These are phyloP conservation scores for Oxyteleia sp. DNA, from an alignment of 2,888 invertebrate genomes.

Conservation along the genomic window DNA sequence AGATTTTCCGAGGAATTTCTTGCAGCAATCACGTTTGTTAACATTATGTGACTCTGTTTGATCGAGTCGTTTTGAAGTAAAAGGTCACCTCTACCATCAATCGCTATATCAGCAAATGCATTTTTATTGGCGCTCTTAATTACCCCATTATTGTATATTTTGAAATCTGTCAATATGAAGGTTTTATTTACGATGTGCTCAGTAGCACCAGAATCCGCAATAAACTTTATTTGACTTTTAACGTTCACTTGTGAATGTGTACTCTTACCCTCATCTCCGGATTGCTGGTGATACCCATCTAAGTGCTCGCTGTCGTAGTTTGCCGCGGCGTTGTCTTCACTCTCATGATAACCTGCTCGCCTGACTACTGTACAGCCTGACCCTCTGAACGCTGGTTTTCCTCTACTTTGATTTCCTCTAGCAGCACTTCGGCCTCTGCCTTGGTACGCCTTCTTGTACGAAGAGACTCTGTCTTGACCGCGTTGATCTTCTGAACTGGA, in stretches of 20 bases:
- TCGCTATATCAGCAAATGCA: slow-evolving; percentile 68
- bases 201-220: too few relatives aligned
- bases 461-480: slow-evolving; percentile 13
- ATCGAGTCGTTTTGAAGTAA: slow-evolving; percentile 53
- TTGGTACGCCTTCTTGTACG: slow-evolving; percentile 7
- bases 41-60: slow-evolving; percentile 52
- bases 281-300: too few relatives aligned
- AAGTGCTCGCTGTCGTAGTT: too few relatives aligned
- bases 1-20: slow-evolving; percentile 75
- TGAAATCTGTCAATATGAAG: slow-evolving; percentile 27
- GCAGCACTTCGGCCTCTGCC: slow-evolving; percentile 14
- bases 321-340: too few relatives aligned
- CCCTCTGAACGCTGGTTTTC: slow-evolving; percentile 10
- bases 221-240: too few relatives aligned
- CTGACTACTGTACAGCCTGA: slow-evolving; percentile 5
- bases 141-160: slow-evolving; percentile 41
- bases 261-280: too few relatives aligned
- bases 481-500: slow-evolving; percentile 17
- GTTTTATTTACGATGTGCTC: slow-evolving; percentile 1
- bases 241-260: too few relatives aligned
- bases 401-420: background rate
- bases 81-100: slow-evolving; percentile 75
- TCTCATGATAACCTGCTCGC: background rate
- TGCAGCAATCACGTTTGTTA: slow-evolving; percentile 73
- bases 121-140: slow-evolving; percentile 74